Evolutionary conservation across 2,888 invertebrate species (phyloP), one percentile per base, ranked within the genome.

Genomic region (Scrobipalpa costella): DNA sequence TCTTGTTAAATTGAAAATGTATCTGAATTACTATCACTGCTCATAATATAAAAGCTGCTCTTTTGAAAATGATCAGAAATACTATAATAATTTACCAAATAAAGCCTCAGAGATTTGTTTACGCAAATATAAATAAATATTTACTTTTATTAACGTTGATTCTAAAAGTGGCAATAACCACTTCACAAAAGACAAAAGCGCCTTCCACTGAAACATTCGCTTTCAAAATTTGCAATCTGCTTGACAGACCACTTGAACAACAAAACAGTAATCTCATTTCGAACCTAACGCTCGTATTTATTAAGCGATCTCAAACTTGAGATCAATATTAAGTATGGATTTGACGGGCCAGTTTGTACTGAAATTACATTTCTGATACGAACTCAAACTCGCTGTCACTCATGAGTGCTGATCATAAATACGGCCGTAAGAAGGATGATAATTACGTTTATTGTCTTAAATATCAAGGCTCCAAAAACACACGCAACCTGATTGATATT

Each of bases 401-500:
- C n/a, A n/a, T n/a, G n/a, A n/a, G n/a, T n/a, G n/a, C n/a, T n/a
- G n/a, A n/a, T n/a, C n/a, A n/a, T n/a, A n/a, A n/a, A n/a, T n/a
- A n/a, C n/a, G n/a, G 19, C 44, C 33, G 15, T 36, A 47, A 59
- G 27, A 59, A 44, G 44, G 59, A 21, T 59, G 34, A 36, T 66
- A 62, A 65, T 65, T 59, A 50, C 57, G 57, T 65, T 69, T 65
- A 67, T 66, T 68, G 66, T 63, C 61, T 62, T 60, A 69, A 70
- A 73, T 67, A 67, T 70, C 66, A 69, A 70, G 66, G 68, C 15
- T 34, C 66, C 60, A 13, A 60, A 65, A 63, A 47, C 19, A 63
- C 55, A 55, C 55, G 34, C 55, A 34, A 70, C 78, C 74, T 87
- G 88, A 90, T 89, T 88, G 89, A 88, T 90, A 90, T 90, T 88